These are phyloP conservation scores for Anneissia japonica DNA, from an alignment of 35 echinoderm and acorn worm genomes.

Conservation along the genomic window DNA sequence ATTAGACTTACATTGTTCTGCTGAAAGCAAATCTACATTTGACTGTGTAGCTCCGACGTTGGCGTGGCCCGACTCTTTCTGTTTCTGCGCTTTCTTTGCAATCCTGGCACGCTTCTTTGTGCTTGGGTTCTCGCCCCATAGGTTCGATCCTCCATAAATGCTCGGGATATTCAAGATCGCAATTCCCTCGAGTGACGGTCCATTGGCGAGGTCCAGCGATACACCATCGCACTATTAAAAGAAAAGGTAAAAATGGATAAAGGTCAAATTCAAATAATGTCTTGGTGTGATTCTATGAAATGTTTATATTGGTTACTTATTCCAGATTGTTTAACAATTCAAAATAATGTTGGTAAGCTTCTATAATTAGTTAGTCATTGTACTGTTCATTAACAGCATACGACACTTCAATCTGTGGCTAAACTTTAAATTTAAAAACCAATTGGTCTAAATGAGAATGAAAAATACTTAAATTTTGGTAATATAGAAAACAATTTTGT, in stretches of 20 bases:
- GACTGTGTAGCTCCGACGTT: slow-evolving; percentile 64
- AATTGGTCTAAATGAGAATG: too few relatives aligned
- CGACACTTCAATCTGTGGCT: too few relatives aligned
- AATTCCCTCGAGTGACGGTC: slow-evolving; percentile 82
- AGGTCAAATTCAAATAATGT: background rate
- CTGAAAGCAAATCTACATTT: slow-evolving; percentile 79
- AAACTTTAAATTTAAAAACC: too few relatives aligned
- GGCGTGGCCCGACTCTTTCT: slow-evolving; percentile 53
- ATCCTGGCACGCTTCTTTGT: slow-evolving; percentile 77
- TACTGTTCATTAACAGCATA: too few relatives aligned
- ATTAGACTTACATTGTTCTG: slow-evolving; percentile 93
- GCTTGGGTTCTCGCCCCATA: slow-evolving; percentile 91
- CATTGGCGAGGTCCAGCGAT: slow-evolving; percentile 90
- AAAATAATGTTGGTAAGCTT: background rate
- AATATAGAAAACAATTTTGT: too few relatives aligned
- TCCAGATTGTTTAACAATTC: background rate
- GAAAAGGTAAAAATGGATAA: too few relatives aligned
- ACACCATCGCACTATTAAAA: slow-evolving; percentile 85
- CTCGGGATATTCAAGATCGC: slow-evolving; percentile 96
- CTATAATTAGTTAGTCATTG: too few relatives aligned
- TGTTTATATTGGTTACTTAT: background rate
- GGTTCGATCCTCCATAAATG: slow-evolving; percentile 93
- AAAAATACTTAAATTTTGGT: too few relatives aligned
- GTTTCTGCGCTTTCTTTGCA: slow-evolving; percentile 70
- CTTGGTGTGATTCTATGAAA: background rate